These are phyloP conservation scores for Torymus tubicola DNA, from an alignment of 2,888 invertebrate species.

Conservation along the genomic window DNA sequence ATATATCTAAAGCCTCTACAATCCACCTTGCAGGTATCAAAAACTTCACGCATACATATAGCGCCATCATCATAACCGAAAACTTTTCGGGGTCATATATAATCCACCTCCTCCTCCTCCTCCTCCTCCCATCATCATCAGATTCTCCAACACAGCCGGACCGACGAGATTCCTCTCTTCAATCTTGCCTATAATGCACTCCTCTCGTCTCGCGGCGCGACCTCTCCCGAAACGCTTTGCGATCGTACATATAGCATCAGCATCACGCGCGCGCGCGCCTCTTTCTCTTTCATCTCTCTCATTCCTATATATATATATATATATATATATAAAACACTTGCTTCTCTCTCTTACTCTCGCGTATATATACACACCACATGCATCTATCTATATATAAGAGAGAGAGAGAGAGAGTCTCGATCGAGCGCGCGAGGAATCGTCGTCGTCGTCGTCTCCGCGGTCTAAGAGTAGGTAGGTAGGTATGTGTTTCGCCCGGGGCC, in stretches of 20 bases:
- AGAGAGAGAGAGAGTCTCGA: background rate
- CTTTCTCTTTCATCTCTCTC: conserved; percentile 30
- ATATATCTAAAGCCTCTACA: too few species aligned
- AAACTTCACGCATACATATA: too few species aligned
- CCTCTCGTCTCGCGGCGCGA: too few species aligned
- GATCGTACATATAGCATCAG: background rate
- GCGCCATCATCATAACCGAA: too few species aligned
- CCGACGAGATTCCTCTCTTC: too few species aligned
- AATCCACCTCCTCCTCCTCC: too few species aligned
- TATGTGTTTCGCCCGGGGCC: conserved; percentile 74
- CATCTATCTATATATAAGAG: background rate
- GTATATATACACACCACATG: background rate
- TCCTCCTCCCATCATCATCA: too few species aligned
- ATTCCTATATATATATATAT: background rate
- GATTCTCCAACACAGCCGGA: too few species aligned
- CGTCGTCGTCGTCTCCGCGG: conserved; percentile 41
- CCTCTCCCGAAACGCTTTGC: conserved; percentile 5
- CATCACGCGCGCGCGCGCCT: background rate
- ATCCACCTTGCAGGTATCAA: too few species aligned
- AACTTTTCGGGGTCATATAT: too few species aligned
- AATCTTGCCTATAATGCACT: too few species aligned
- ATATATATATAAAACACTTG: conserved; percentile 10
- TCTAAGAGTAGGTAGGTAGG: conserved; percentile 71
- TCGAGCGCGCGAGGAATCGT: background rate
- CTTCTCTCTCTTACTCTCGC: conserved; percentile 5